Conservation (phyloP, 2,888 invertebrate genomes). For the Barypeithes pellucidus region DNA sequence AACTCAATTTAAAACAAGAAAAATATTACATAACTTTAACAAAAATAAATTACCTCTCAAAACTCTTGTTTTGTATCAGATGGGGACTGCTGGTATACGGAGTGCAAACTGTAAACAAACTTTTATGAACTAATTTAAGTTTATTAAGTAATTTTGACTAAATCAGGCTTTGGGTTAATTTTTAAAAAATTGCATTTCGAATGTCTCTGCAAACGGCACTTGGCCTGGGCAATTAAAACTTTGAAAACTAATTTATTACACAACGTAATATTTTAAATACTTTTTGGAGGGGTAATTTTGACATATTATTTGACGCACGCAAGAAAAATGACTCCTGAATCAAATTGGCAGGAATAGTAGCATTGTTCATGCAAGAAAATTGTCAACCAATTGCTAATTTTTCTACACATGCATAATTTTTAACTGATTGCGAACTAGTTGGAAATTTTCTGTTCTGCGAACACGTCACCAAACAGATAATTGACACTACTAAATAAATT, state of each 20-base stretch:
- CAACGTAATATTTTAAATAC: not conserved
- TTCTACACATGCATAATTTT: no score
- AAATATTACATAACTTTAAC: slow-evolving; percentile 18
- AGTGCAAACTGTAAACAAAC: slow-evolving; percentile 30
- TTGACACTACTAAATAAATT: no score
- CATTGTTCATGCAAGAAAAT: no score
- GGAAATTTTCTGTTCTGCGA: no score
- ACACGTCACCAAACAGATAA: no score
- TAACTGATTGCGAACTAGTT: no score
- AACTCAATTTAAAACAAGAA: slow-evolving; percentile 17
- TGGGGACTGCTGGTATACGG: slow-evolving; percentile 16
- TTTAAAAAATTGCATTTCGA: slow-evolving; percentile 13
- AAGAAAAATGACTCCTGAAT: no score
- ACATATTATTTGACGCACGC: no score
- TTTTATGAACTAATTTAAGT: slow-evolving; percentile 53
- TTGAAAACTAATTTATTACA: slow-evolving; percentile 13
- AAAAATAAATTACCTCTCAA: slow-evolving; percentile 40
- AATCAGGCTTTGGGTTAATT: slow-evolving; percentile 20
- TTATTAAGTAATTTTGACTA: slow-evolving; percentile 47
- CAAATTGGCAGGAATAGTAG: no score
- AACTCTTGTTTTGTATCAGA: slow-evolving; percentile 32
- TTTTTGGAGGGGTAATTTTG: no score
- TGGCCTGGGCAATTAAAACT: slow-evolving; percentile 17
- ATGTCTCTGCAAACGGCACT: slow-evolving; percentile 23
- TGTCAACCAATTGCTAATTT: no score